Conservation (phyloP, 2,113 vertebrate genomes). For the Percina caprodes region DNA sequence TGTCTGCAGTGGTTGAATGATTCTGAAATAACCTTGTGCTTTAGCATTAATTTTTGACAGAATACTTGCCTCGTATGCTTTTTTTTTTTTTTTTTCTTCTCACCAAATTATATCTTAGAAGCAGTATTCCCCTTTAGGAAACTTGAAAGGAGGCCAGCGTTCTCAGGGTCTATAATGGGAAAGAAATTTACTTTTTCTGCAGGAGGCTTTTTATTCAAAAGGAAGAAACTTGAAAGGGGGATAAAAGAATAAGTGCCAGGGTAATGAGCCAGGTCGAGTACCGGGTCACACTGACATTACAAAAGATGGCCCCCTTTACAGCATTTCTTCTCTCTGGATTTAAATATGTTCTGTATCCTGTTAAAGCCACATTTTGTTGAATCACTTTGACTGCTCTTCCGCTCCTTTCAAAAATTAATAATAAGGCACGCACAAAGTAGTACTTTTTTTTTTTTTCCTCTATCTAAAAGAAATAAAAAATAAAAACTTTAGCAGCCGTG, state of each 20-base stretch:
- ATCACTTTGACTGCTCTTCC: background rate
- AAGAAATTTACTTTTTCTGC: constrained; percentile 44
- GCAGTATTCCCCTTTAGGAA: constrained; percentile 7
- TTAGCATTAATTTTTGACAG: constrained; percentile 14
- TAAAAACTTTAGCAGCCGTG: background rate
- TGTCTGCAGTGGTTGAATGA: constrained; percentile 4
- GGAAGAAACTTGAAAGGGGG: constrained; percentile 20
- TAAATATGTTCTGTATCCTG: constrained; percentile 25
- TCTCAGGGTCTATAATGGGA: constrained; percentile 62
- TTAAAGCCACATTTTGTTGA: constrained; percentile 13
- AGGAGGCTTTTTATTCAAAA: constrained; percentile 48
- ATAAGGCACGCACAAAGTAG: constrained; percentile 22
- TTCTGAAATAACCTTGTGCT: constrained; percentile 46
- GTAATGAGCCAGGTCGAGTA: background rate
- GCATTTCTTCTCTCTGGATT: constrained; percentile 12
- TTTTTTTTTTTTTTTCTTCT: constrained; percentile 15
- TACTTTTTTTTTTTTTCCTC: background rate
- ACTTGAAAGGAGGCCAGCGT: constrained; percentile 43
- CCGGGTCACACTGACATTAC: constrained; percentile 6
- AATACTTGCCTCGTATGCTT: background rate
- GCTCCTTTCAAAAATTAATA: constrained; percentile 4
- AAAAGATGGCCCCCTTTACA: constrained; percentile 7
- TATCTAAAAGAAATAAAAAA: too few relatives aligned
- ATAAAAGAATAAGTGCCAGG: background rate
- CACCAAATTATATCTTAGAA: constrained; percentile 1